phyloP scores from a whole-genome alignment of 2,113 vertebrate genomes.

The Deroptyus accipitrinus region DNA sequence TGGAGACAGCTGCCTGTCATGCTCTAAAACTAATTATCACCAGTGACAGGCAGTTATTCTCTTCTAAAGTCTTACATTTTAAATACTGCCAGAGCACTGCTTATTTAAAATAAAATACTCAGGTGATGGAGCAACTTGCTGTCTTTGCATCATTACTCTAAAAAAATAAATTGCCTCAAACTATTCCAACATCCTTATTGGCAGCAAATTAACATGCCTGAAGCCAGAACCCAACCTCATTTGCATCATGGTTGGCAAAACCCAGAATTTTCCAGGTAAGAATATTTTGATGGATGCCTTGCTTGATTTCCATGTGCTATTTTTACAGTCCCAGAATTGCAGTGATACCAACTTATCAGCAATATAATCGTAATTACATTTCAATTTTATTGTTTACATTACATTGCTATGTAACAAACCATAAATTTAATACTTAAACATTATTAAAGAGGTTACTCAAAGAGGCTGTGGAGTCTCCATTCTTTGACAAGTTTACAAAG shows the following conservation, averaged over 20 bases:
- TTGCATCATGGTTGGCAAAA: neutral
- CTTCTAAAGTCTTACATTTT: neutral
- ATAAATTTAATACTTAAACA: neutral
- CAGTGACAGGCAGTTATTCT: neutral
- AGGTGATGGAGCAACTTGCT: neutral
- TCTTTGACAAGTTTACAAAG: neutral
- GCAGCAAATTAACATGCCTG: neutral
- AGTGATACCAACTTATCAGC: neutral
- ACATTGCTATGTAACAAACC: neutral
- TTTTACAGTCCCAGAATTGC: neutral
- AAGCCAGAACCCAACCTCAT: neutral
- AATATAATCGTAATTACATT: neutral
- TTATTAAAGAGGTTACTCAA: neutral
- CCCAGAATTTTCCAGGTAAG: neutral
- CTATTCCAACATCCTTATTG: neutral
- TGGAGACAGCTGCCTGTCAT: conserved; percentile 59
- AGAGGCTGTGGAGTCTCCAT: neutral
- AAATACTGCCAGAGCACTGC: neutral
- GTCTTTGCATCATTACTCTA: neutral
- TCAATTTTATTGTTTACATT: neutral
- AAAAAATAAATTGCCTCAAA: neutral
- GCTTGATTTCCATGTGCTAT: neutral
- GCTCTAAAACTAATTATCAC: conserved; percentile 4
- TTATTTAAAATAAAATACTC: neutral
- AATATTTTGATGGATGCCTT: neutral